A percentile compares a stretch with the other conserved stretches of the same genome.
Conservation (phyloP, 1,140 invertebrate species). For the Drosophila funebris region DNA sequence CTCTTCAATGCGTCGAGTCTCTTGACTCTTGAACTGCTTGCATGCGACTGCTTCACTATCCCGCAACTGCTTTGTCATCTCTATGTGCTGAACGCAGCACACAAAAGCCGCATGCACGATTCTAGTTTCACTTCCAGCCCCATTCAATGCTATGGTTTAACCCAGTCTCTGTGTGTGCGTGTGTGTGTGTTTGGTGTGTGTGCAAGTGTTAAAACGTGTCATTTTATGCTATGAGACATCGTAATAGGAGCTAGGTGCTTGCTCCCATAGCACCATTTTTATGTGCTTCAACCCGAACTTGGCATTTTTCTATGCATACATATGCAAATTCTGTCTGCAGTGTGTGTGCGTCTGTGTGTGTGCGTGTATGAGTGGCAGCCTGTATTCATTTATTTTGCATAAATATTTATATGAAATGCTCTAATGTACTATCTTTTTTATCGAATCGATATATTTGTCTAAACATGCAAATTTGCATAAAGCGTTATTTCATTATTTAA, state of each 20-base stretch:
- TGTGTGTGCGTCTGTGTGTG: conserved; percentile 18
- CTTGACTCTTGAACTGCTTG: conserved; percentile 6
- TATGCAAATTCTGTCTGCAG: conserved; percentile 61
- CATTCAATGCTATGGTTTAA: conserved; percentile 20
- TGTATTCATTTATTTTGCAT: conserved; percentile 55
- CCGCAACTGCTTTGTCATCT: conserved; percentile 1
- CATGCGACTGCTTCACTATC: neutral
- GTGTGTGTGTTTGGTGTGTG: conserved; percentile 15
- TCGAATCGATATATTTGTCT: conserved; percentile 24
- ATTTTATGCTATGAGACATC: conserved; percentile 63
- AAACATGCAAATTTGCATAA: conserved; percentile 20
- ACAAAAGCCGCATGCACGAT: conserved; percentile 38
- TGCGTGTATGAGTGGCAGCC: conserved; percentile 14
- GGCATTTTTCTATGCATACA: conserved; percentile 45
- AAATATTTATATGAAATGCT: conserved; percentile 54
- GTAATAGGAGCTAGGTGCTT: conserved; percentile 64
- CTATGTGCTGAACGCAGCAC: conserved; percentile 3
- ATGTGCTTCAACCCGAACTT: conserved; percentile 35
- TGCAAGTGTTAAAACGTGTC: conserved; percentile 75
- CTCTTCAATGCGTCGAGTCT: no score
- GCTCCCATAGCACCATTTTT: conserved; percentile 18
- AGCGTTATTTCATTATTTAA: neutral
- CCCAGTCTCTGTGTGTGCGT: conserved; percentile 11
- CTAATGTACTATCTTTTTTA: neutral
- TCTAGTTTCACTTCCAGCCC: conserved; percentile 26